Base-by-base conservation (phyloP, 2,888 invertebrate species). In the Zygaena filipendulae region DNA sequence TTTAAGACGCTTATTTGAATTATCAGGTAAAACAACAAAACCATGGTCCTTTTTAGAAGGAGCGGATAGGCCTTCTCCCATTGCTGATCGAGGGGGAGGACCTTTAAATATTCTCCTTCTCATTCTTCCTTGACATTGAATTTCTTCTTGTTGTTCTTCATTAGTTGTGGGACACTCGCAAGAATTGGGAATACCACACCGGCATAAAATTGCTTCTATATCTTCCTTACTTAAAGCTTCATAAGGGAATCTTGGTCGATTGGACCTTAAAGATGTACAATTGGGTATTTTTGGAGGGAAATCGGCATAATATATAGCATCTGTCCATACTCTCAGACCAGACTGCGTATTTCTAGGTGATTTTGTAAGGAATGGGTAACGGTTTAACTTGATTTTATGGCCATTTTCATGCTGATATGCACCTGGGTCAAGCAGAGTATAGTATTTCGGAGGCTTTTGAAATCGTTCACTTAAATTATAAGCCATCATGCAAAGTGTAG, bases 161-260 rank as follows among this genome's bases (percentile, higher is more conserved):
- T 45, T 40, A 24, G 51, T 53, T 4, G 39, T 36, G 4, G 44
- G 32, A 42, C 74, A 74, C 35, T 60, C 58, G 39, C 75, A 75
- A 18, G 43, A 30, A 29, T 39, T 51, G 35, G 52, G 22, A 33
- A 59, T 31, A 11, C 55, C 64, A 42, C 75, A 75, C 33, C 46
- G 55, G 39, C 75, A 75, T 4, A 74, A 38, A 13, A 68, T 39
- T 32, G 52, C 49, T 39, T 66, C 57, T 7, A 67, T 42, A 33
- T 69, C 66, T 46, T 66, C 50, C 36, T 55, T 42, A 32, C 51
- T 59, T 4, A 62, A 45, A 3, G 56, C 43, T 47, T 70, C 56
- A 36, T 72, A 69, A 0, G 66, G 52, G 40, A 77, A 75, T 20
- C 75, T 52, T 11, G 67, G 64, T 2, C 39, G 30, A 42, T 59